Percentiles rank a stretch among this genome's conserved stretches.
These are phyloP conservation scores for Chrysolina haemoptera DNA, from an alignment of 2,888 invertebrate species.

Conservation along the genomic window DNA sequence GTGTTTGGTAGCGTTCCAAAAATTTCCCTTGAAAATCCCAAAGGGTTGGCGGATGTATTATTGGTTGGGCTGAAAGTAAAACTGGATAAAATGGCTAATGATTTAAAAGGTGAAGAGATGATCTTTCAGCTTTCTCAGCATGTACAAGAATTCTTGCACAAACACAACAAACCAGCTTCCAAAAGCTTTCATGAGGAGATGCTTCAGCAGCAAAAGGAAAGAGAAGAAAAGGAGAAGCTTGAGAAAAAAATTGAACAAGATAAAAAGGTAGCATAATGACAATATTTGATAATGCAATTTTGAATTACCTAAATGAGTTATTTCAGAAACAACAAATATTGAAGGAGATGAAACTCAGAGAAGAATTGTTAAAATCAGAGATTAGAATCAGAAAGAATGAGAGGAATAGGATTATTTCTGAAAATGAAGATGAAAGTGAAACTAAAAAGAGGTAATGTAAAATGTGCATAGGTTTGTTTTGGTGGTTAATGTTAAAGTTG, in stretches of 20 bases:
- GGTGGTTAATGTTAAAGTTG: no score
- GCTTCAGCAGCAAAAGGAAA: slow-evolving; percentile 80
- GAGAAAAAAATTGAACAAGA: slow-evolving; percentile 78
- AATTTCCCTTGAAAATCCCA: slow-evolving; percentile 81
- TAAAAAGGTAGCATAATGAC: slow-evolving; percentile 72
- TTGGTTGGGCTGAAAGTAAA: slow-evolving; percentile 76
- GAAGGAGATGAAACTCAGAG: slow-evolving; percentile 84
- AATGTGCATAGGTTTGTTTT: no score
- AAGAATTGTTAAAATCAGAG: slow-evolving; percentile 83
- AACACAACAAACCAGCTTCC: slow-evolving; percentile 85
- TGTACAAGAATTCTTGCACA: slow-evolving; percentile 84
- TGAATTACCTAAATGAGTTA: background rate
- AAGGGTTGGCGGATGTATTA: slow-evolving; percentile 83
- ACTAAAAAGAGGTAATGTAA: slow-evolving; percentile 40
- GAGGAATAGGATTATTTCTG: slow-evolving; percentile 53
- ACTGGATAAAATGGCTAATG: slow-evolving; percentile 73
- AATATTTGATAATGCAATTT: slow-evolving; percentile 12
- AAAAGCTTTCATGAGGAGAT: slow-evolving; percentile 94
- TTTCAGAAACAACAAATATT: slow-evolving; percentile 78
- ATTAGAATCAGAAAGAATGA: slow-evolving; percentile 71
- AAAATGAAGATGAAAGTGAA: slow-evolving; percentile 52
- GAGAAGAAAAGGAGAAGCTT: slow-evolving; percentile 76
- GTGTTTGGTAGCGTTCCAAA: slow-evolving; percentile 74
- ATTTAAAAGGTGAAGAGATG: slow-evolving; percentile 86
- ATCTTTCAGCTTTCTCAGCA: slow-evolving; percentile 87